These are phyloP conservation scores for Indicator maculatus DNA, from an alignment of 2,113 vertebrate species.

Conservation along the genomic window DNA sequence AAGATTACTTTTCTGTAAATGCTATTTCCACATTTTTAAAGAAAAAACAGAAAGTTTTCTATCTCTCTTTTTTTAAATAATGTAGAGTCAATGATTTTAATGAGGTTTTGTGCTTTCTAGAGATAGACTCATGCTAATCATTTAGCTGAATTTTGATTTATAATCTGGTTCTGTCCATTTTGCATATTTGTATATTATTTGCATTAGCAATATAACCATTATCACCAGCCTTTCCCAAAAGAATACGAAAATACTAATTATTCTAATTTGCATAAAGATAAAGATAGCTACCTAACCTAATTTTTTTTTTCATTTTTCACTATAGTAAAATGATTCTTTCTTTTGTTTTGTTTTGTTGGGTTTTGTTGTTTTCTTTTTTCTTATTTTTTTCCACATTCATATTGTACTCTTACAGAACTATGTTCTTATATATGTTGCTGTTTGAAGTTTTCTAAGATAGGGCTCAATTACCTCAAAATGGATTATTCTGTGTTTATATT, in stretches of 20 bases:
- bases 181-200: conserved; percentile 70
- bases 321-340: neutral
- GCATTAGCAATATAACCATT: conserved; percentile 68
- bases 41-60: neutral
- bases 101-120: conserved; percentile 50
- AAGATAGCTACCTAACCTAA: conserved; percentile 59
- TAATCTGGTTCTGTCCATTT: conserved; percentile 66
- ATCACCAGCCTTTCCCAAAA: conserved; percentile 71
- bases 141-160: conserved; percentile 70
- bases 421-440: conserved; percentile 22
- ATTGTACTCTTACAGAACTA: neutral
- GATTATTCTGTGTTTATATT: neutral
- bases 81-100: neutral
- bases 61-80: neutral
- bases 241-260: conserved; percentile 74
- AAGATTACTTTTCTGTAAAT: neutral
- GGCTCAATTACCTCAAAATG: neutral
- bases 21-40: neutral
- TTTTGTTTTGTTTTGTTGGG: no score
- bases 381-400: neutral
- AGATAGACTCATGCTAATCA: conserved; percentile 63
- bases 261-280: conserved; percentile 68
- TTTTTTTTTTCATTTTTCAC: neutral
- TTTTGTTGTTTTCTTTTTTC: no score
- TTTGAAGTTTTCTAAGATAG: neutral